A percentile compares a stretch with the other conserved stretches of the same genome.
Conservation (phyloP, 2,113 vertebrate genomes). For the Gnathochromis pfefferi region DNA sequence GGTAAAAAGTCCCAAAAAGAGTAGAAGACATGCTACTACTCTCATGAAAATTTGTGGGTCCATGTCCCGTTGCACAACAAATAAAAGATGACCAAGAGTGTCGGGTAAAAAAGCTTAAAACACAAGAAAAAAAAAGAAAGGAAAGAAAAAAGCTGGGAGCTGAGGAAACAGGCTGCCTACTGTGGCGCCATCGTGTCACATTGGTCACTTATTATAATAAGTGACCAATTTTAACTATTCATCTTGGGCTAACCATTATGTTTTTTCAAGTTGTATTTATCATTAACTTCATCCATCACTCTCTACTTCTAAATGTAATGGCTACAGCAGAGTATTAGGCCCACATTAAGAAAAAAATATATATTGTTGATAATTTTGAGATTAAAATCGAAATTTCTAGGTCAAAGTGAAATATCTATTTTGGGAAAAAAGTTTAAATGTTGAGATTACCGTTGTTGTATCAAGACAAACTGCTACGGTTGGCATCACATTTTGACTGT, state of each 20-base stretch:
- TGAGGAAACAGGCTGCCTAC: neutral
- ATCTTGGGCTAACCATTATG: neutral
- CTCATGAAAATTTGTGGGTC: neutral
- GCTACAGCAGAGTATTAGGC: neutral
- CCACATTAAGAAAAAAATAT: neutral
- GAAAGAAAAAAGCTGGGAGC: neutral
- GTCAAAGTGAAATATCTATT: neutral
- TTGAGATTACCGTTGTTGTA: neutral
- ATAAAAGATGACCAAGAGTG: neutral
- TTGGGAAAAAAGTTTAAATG: neutral
- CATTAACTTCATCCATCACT: neutral
- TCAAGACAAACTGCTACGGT: neutral
- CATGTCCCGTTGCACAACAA: neutral
- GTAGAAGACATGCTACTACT: neutral
- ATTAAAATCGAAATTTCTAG: neutral
- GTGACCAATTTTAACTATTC: neutral
- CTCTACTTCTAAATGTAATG: neutral
- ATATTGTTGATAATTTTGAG: neutral
- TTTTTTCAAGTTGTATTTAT: neutral
- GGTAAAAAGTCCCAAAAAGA: neutral
- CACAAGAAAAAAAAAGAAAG: neutral
- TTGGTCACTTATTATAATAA: neutral
- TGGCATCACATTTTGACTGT: neutral
- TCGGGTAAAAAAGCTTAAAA: neutral
- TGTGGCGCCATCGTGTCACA: neutral